Evolutionary conservation across 2,797 vertebrate genomes (phyloP).

Genomic region (Poeciliopsis gracilis): DNA sequence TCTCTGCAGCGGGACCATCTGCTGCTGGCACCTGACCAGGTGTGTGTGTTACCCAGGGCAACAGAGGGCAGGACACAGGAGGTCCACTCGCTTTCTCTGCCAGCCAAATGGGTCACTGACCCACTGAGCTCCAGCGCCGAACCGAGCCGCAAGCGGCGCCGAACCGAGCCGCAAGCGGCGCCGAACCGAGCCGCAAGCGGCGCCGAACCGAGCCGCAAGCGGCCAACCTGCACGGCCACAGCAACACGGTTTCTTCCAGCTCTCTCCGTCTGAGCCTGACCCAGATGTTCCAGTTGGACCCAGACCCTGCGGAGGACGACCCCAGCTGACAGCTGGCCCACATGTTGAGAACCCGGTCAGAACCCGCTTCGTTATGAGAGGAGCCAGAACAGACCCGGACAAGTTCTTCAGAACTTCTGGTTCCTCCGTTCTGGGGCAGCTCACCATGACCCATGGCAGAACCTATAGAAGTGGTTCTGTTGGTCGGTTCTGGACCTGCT

Average conservation of each 20-base stretch:
- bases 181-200: too few relatives aligned
- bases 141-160: too few relatives aligned
- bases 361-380: neutral
- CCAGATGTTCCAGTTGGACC: too few relatives aligned
- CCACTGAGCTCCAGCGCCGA: conserved; percentile 26
- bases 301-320: too few relatives aligned
- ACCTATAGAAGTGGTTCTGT: neutral
- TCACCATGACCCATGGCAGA: neutral
- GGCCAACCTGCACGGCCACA: too few relatives aligned
- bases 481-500: neutral
- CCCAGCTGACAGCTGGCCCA: too few relatives aligned
- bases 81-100: conserved; percentile 71
- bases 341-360: neutral
- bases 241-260: too few relatives aligned
- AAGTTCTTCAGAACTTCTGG: neutral
- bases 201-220: too few relatives aligned
- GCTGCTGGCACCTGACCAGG: conserved; percentile 65
- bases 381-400: neutral
- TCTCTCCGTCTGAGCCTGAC: too few relatives aligned
- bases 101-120: conserved; percentile 70
- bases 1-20: conserved; percentile 43
- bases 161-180: too few relatives aligned
- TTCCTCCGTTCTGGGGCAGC: neutral
- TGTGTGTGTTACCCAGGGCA: conserved; percentile 48
- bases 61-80: conserved; percentile 56